Percentiles rank a stretch among this genome's conserved stretches.
phyloP scores from a whole-genome alignment of 1,140 invertebrate genomes.

The Vanessa tameamea region DNA sequence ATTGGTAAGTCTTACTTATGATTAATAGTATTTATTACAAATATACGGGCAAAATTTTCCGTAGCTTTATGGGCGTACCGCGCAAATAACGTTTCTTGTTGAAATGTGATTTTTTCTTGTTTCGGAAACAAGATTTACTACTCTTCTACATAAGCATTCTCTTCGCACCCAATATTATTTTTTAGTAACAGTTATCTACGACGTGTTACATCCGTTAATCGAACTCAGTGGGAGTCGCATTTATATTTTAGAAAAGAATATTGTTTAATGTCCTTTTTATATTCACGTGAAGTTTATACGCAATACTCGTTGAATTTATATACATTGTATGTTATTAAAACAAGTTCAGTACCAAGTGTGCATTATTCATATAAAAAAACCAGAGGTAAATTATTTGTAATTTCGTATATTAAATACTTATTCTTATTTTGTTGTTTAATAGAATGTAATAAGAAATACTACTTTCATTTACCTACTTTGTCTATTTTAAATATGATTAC shows the following conservation, averaged over 20 bases:
- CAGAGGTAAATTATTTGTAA: not conserved
- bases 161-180: slow-evolving; percentile 29
- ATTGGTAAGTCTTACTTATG: slow-evolving; percentile 1
- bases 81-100: not conserved
- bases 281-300: not conserved
- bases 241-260: slow-evolving; percentile 18
- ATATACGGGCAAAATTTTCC: not conserved
- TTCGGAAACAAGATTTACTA: slow-evolving; percentile 55
- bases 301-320: not conserved
- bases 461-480: not conserved
- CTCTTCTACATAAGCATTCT: slow-evolving; percentile 39
- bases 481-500: not conserved
- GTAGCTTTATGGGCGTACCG: slow-evolving; percentile 30
- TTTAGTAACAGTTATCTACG: slow-evolving; percentile 57
- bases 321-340: slow-evolving; percentile 3
- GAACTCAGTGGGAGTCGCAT: slow-evolving; percentile 44
- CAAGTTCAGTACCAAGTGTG: not conserved
- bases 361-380: not conserved
- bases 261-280: not conserved
- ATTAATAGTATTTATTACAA: not conserved
- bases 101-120: slow-evolving; percentile 26
- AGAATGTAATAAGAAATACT: slow-evolving; percentile 7
- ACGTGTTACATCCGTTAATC: slow-evolving; percentile 63
- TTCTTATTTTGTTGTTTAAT: not conserved
- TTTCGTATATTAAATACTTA: not conserved